Conservation (phyloP, 2,797 vertebrate genomes). For the Dendrocincla fuliginosa region DNA sequence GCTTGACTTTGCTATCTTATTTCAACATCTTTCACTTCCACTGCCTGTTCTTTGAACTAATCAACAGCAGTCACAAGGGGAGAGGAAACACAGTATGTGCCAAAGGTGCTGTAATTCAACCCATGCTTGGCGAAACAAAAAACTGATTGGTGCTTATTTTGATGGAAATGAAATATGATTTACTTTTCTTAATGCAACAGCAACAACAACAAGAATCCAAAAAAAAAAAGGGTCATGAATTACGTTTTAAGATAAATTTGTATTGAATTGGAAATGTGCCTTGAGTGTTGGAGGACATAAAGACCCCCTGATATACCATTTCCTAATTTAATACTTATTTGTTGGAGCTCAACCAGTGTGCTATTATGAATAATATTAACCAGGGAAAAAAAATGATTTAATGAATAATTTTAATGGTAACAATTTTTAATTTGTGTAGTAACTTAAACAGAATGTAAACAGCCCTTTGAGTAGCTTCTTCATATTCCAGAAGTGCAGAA, state of each 20-base stretch:
- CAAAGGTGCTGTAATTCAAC: neutral
- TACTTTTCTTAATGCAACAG: neutral
- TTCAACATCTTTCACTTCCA: constrained; percentile 3
- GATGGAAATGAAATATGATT: neutral
- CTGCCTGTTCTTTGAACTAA: neutral
- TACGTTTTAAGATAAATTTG: neutral
- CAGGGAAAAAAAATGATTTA: neutral
- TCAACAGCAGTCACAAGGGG: neutral
- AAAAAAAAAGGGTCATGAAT: neutral
- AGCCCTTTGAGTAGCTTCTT: neutral
- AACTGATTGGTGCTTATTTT: neutral
- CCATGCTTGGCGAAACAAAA: neutral
- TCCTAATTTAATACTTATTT: neutral
- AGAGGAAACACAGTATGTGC: neutral
- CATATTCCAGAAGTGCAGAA: neutral
- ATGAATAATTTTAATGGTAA: neutral
- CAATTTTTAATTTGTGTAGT: neutral
- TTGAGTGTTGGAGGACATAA: neutral
- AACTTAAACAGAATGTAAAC: neutral
- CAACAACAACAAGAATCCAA: neutral
- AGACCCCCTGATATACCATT: neutral
- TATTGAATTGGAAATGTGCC: neutral
- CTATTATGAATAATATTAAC: neutral
- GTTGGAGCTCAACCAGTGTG: neutral
- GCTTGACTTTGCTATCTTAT: neutral